Evolutionary conservation across 1,140 invertebrate species (phyloP).

Genomic region (Phymorhynchus buccinoides): DNA sequence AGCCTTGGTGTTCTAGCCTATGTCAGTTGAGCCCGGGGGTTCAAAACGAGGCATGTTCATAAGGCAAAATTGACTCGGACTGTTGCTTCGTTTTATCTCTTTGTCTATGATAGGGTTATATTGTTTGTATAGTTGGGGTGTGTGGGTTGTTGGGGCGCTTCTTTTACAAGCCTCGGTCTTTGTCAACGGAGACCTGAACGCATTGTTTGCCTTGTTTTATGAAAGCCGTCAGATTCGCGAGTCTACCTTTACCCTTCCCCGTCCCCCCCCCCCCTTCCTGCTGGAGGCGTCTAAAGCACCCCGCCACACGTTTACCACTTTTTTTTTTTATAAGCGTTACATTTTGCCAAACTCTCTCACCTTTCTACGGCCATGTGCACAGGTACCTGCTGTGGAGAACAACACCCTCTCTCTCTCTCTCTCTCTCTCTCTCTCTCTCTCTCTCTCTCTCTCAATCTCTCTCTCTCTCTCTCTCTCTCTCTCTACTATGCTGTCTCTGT

Average conservation of each 20-base stretch:
- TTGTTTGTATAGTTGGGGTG: too few relatives aligned
- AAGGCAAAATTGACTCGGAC: too few relatives aligned
- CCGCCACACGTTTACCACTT: not conserved
- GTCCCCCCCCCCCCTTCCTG: too few relatives aligned
- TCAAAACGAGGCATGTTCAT: too few relatives aligned
- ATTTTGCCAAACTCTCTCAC: conserved; percentile 4
- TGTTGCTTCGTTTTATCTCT: too few relatives aligned
- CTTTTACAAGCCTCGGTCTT: too few relatives aligned
- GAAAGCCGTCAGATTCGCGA: not conserved
- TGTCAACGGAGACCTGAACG: not conserved
- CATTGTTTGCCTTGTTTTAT: conserved; percentile 19
- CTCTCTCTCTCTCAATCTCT: not conserved
- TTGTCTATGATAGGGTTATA: too few relatives aligned
- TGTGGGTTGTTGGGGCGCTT: too few relatives aligned
- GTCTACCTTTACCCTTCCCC: not conserved
- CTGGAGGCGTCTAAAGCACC: too few relatives aligned
- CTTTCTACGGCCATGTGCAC: not conserved
- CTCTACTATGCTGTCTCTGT: too few relatives aligned
- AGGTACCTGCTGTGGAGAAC: not conserved
- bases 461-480: not conserved
- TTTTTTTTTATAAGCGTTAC: conserved; percentile 20
- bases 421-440: not conserved
- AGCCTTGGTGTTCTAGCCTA: too few relatives aligned
- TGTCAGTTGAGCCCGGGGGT: too few relatives aligned
- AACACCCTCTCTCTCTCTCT: not conserved